A percentile compares a stretch with the other conserved stretches of the same genome.
Evolutionary conservation across 2,888 invertebrate species (phyloP).

Genomic region (Brassicogethes aeneus): DNA sequence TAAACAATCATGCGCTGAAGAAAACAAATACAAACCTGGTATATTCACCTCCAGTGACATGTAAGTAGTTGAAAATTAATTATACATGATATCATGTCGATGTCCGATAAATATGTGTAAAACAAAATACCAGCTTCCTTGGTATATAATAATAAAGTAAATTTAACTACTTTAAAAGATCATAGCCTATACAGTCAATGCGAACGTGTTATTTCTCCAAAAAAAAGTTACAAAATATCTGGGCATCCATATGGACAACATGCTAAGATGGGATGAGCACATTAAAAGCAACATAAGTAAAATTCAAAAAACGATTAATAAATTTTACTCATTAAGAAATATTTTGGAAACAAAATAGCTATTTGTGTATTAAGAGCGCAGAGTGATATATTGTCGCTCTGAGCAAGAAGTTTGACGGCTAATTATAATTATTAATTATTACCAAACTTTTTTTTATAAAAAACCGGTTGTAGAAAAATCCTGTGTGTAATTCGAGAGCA

Average conservation of each 20-base stretch:
- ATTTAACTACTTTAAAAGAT: neutral
- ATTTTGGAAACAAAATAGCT: too few species aligned
- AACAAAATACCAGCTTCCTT: neutral
- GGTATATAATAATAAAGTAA: neutral
- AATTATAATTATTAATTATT: too few species aligned
- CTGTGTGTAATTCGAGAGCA: too few species aligned
- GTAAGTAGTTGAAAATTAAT: too few species aligned
- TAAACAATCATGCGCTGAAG: constrained; percentile 33
- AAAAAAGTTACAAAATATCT: neutral
- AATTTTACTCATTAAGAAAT: neutral
- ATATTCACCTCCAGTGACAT: constrained; percentile 33
- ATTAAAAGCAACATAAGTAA: neutral
- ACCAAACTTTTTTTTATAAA: too few species aligned
- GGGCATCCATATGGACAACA: neutral
- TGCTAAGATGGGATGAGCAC: too few species aligned
- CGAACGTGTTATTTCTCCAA: neutral
- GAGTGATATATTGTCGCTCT: too few species aligned
- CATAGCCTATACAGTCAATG: neutral
- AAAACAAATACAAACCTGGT: constrained; percentile 32
- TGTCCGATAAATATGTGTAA: neutral
- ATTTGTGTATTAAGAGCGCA: too few species aligned
- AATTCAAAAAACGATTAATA: neutral
- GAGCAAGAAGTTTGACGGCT: too few species aligned
- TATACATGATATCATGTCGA: neutral
- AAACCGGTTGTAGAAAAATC: too few species aligned